A percentile compares a stretch with the other conserved stretches of the same genome.
Conservation (phyloP, 1,140 invertebrate genomes). For the Atta colombica region DNA sequence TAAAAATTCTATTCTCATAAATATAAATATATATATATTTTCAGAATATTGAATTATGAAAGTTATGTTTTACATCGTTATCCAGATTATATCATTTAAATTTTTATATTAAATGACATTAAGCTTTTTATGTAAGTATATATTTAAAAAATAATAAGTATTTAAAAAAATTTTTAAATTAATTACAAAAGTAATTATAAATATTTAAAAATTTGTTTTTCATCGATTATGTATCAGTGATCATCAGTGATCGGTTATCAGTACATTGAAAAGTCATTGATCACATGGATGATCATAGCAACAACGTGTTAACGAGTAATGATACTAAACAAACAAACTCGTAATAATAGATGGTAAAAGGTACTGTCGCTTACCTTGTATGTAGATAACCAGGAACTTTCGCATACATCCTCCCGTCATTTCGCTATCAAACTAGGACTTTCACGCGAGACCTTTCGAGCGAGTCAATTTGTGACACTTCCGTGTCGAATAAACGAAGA, state of each 20-base stretch:
- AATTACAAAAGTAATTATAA: too few species aligned
- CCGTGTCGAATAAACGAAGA: constrained; percentile 66
- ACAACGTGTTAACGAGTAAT: not conserved
- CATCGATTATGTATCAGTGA: not conserved
- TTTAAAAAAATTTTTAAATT: too few species aligned
- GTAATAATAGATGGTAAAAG: not conserved
- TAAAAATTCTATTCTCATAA: too few species aligned
- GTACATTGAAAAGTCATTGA: not conserved
- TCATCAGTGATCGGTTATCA: not conserved
- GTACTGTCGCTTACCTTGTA: not conserved
- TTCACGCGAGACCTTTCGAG: constrained; percentile 48
- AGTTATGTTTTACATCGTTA: not conserved
- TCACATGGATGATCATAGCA: not conserved
- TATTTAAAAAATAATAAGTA: not conserved
- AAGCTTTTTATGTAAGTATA: not conserved
- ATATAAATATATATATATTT: too few species aligned
- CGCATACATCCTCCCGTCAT: constrained; percentile 17
- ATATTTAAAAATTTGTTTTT: too few species aligned
- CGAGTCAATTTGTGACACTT: constrained; percentile 32
- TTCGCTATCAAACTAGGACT: constrained; percentile 33
- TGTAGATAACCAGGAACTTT: constrained; percentile 21
- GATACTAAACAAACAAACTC: not conserved
- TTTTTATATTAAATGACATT: not conserved
- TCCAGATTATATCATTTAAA: not conserved
- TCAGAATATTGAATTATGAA: too few species aligned